These are phyloP conservation scores for Cephus spinipes DNA, from an alignment of 2,888 invertebrate genomes.

Conservation along the genomic window DNA sequence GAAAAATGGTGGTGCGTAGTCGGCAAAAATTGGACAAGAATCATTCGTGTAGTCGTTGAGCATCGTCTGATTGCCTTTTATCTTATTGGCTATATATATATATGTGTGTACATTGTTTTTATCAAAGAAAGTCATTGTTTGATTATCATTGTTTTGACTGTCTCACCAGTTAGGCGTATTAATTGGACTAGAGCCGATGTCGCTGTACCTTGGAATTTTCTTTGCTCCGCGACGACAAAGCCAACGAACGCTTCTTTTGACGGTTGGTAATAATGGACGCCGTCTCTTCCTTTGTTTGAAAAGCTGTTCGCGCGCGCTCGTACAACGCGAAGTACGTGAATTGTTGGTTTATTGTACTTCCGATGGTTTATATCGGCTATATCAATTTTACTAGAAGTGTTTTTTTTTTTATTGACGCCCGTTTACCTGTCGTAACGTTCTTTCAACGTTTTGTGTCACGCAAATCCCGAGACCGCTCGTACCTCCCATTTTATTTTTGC, in stretches of 20 bases:
- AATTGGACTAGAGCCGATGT: background rate
- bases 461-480: background rate
- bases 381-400: background rate
- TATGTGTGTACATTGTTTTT: too few species aligned
- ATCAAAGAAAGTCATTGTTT: background rate
- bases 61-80: background rate
- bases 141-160: background rate
- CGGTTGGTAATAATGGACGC: background rate
- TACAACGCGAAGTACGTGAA: background rate
- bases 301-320: slow-evolving; percentile 40
- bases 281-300: slow-evolving; percentile 36
- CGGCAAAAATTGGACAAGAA: background rate
- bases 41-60: background rate
- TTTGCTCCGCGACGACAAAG: background rate
- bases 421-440: background rate
- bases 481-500: background rate
- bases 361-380: background rate
- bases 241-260: background rate
- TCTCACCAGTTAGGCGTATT: background rate
- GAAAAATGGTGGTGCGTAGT: background rate
- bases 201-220: background rate
- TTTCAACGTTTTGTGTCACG: background rate
- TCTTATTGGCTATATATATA: background rate
- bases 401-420: background rate
- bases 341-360: background rate